A percentile compares a stretch with the other conserved stretches of the same genome.
phyloP scores from a whole-genome alignment of 2,888 invertebrate species.

The Anodontia alba region DNA sequence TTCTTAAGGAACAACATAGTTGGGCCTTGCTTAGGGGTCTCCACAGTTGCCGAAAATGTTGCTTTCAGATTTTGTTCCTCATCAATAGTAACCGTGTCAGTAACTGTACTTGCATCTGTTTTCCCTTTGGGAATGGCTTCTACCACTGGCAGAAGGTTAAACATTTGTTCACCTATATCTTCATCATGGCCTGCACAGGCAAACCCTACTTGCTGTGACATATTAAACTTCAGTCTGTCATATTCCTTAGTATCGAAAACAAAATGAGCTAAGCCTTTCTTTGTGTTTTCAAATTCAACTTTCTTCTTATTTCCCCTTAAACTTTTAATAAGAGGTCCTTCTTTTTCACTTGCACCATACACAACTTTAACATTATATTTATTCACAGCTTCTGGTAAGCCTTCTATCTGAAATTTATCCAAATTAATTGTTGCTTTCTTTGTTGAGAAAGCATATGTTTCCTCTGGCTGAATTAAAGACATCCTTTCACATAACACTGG shows the following conservation, averaged over 20 bases:
- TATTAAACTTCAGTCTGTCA: slow-evolving; percentile 78
- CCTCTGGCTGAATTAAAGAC: slow-evolving; percentile 79
- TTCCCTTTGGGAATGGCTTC: slow-evolving; percentile 58
- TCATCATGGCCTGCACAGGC: slow-evolving; percentile 80
- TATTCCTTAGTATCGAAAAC: slow-evolving; percentile 84
- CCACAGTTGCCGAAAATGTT: slow-evolving; percentile 73
- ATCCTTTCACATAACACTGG: slow-evolving; percentile 83
- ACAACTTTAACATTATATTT: slow-evolving; percentile 75
- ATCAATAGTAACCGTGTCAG: slow-evolving; percentile 61
- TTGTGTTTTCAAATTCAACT: slow-evolving; percentile 65
- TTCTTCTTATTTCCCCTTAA: slow-evolving; percentile 66
- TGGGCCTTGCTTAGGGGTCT: slow-evolving; percentile 72
- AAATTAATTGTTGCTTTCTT: slow-evolving; percentile 73
- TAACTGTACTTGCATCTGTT: slow-evolving; percentile 45
- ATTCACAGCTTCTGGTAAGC: slow-evolving; percentile 68
- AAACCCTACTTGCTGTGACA: slow-evolving; percentile 81
- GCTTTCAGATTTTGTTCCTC: slow-evolving; percentile 66
- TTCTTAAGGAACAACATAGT: slow-evolving; percentile 68
- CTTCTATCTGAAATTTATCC: slow-evolving; percentile 70
- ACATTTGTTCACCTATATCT: slow-evolving; percentile 63
- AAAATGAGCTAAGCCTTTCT: slow-evolving; percentile 80
- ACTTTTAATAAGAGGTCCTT: slow-evolving; percentile 64
- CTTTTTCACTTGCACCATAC: slow-evolving; percentile 63
- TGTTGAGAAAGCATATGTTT: slow-evolving; percentile 78
- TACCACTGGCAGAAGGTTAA: slow-evolving; percentile 63